Percentiles rank a stretch among this genome's conserved stretches.
phyloP scores from a whole-genome alignment of 2,888 invertebrate species.

The Napeogenes inachia region DNA sequence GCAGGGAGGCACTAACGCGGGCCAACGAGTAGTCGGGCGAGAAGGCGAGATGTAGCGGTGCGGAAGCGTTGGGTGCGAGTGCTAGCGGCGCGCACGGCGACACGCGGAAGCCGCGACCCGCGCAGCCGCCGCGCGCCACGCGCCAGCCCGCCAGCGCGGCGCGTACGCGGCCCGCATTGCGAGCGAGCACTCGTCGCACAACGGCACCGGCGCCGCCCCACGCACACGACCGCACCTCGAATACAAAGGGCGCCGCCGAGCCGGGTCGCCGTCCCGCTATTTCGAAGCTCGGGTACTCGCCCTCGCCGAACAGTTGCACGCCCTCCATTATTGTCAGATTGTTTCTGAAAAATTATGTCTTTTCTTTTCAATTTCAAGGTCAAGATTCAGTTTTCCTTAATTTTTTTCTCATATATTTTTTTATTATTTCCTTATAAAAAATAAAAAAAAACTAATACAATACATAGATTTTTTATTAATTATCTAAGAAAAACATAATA shows the following conservation, averaged over 20 bases:
- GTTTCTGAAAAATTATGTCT: constrained; percentile 78
- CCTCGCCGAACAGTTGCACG: constrained; percentile 88
- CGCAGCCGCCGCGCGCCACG: constrained; percentile 51
- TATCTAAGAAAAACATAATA: too few species aligned
- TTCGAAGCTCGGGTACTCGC: constrained; percentile 91
- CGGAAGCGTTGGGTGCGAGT: constrained; percentile 56
- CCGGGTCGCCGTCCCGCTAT: constrained; percentile 93
- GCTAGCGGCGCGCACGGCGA: constrained; percentile 52
- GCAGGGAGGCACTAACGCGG: constrained; percentile 42
- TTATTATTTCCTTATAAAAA: too few species aligned
- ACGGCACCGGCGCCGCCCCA: constrained; percentile 48
- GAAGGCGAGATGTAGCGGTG: constrained; percentile 50
- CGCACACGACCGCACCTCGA: constrained; percentile 84
- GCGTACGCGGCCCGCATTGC: constrained; percentile 94
- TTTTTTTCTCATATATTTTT: too few species aligned
- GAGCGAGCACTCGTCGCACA: constrained; percentile 87
- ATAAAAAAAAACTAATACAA: too few species aligned
- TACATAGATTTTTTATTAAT: too few species aligned
- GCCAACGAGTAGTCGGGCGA: constrained; percentile 56
- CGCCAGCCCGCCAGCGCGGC: constrained; percentile 79
- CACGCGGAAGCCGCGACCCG: constrained; percentile 58
- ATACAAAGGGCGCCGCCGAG: constrained; percentile 75
- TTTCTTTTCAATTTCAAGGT: too few species aligned
- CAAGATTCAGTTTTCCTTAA: too few species aligned
- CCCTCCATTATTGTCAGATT: constrained; percentile 95